A percentile compares a stretch with the other conserved stretches of the same genome.
phyloP scores from a whole-genome alignment of 2,888 invertebrate genomes.

The Platerodrilus igneus region DNA sequence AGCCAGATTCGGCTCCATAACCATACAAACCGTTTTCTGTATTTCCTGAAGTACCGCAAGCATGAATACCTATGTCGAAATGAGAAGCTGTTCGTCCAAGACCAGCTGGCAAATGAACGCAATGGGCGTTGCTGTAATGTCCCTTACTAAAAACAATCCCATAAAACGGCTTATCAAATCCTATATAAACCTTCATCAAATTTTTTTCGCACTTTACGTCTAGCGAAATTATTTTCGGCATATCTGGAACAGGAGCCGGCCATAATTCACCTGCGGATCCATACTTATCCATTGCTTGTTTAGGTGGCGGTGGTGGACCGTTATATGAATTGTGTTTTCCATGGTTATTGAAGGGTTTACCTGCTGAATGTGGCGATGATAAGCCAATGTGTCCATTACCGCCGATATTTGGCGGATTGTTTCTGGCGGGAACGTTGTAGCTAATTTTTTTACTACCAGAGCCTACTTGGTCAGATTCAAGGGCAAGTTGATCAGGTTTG shows the following conservation, averaged over 20 bases:
- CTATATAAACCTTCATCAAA: constrained; percentile 89
- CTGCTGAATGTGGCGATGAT: constrained; percentile 35
- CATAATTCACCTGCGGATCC: constrained; percentile 61
- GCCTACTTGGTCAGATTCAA: constrained; percentile 60
- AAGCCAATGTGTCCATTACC: constrained; percentile 39
- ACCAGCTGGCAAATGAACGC: constrained; percentile 86
- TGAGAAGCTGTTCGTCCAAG: constrained; percentile 80
- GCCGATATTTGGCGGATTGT: constrained; percentile 48
- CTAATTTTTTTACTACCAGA: constrained; percentile 50
- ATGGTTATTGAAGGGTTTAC: constrained; percentile 53
- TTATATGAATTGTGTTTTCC: constrained; percentile 56
- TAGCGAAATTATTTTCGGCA: constrained; percentile 88
- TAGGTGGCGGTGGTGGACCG: constrained; percentile 67
- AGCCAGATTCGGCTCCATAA: constrained; percentile 81
- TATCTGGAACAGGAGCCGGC: constrained; percentile 81
- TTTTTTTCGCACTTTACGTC: constrained; percentile 94
- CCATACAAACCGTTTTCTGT: constrained; percentile 86
- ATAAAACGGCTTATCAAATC: constrained; percentile 90
- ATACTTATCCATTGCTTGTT: constrained; percentile 45
- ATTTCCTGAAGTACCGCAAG: constrained; percentile 88
- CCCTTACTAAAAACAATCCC: constrained; percentile 95
- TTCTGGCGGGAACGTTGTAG: constrained; percentile 44
- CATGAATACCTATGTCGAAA: constrained; percentile 87
- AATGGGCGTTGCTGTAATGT: constrained; percentile 88
- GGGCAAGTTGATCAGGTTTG: constrained; percentile 64